Evolutionary conservation across 2,888 invertebrate species (phyloP).

Genomic region (Agonopterix heracliana): DNA sequence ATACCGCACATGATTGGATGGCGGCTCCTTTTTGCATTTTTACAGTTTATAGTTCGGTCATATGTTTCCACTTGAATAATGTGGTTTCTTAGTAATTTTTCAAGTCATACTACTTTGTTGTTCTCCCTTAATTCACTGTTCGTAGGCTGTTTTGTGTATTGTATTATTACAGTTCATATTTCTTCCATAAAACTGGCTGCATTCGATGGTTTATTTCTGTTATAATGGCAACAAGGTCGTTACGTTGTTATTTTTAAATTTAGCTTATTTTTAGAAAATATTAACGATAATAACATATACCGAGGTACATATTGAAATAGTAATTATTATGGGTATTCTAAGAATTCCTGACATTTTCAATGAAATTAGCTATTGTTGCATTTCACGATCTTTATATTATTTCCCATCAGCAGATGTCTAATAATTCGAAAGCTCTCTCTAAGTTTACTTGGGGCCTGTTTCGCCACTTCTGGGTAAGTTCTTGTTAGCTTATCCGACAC

Average conservation of each 20-base stretch:
- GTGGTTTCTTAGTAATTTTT: conserved; percentile 22
- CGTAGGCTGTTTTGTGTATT: conserved; percentile 4
- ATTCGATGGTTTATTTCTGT: not conserved
- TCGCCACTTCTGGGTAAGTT: too few species aligned
- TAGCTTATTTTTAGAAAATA: too few species aligned
- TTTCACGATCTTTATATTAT: too few species aligned
- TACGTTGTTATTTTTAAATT: too few species aligned
- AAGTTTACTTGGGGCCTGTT: not conserved
- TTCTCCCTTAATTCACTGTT: conserved; percentile 14
- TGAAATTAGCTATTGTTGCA: too few species aligned
- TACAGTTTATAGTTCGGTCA: conserved; percentile 35
- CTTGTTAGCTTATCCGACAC: too few species aligned
- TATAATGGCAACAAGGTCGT: not conserved
- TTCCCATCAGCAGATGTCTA: too few species aligned
- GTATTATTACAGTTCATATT: conserved; percentile 17
- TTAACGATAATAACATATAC: too few species aligned
- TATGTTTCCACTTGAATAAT: conserved; percentile 32
- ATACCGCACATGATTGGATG: conserved; percentile 59
- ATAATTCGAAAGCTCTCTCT: not conserved
- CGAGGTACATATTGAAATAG: too few species aligned
- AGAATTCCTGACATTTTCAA: too few species aligned
- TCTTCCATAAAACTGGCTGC: conserved; percentile 11
- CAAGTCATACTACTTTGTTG: conserved; percentile 7
- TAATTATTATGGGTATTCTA: too few species aligned
- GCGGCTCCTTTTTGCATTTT: conserved; percentile 42